These are phyloP conservation scores for Tylochromis polylepis DNA, from an alignment of 2,113 vertebrate genomes.

Conservation along the genomic window DNA sequence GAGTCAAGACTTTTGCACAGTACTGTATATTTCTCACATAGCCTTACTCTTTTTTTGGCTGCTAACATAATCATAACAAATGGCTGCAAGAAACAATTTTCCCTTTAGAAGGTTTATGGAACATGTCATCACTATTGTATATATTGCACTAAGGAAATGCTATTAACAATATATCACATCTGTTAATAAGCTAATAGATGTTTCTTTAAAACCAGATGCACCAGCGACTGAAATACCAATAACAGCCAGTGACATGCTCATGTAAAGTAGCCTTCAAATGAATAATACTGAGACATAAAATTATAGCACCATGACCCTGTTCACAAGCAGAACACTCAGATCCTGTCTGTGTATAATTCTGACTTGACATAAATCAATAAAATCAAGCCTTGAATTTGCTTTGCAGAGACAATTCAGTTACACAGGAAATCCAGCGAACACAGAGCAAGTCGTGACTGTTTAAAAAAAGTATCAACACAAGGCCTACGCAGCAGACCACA, in stretches of 20 bases:
- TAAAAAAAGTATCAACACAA: conserved; percentile 27
- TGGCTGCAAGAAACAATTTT: neutral
- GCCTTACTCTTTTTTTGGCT: neutral
- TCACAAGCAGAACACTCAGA: neutral
- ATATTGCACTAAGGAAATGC: neutral
- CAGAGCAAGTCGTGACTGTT: conserved; percentile 25
- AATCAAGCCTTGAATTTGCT: neutral
- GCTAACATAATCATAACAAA: neutral
- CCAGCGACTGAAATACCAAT: neutral
- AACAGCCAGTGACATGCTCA: neutral
- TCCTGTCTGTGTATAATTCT: neutral
- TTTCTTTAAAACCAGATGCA: conserved; percentile 8
- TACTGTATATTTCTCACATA: neutral
- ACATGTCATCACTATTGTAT: neutral
- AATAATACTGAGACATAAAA: neutral
- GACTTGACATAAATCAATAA: conserved; percentile 1
- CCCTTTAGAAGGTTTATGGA: neutral
- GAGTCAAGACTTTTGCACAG: neutral
- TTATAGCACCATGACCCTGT: neutral
- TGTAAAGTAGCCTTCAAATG: neutral
- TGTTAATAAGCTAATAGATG: neutral
- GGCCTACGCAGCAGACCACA: conserved; percentile 37
- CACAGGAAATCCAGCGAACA: conserved; percentile 1
- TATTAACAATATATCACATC: conserved; percentile 3
- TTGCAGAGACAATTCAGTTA: neutral